Evolutionary conservation across 2,888 invertebrate species (phyloP), one percentile per base, ranked within the genome.

Genomic region (Torymus aiolomorphi): DNA sequence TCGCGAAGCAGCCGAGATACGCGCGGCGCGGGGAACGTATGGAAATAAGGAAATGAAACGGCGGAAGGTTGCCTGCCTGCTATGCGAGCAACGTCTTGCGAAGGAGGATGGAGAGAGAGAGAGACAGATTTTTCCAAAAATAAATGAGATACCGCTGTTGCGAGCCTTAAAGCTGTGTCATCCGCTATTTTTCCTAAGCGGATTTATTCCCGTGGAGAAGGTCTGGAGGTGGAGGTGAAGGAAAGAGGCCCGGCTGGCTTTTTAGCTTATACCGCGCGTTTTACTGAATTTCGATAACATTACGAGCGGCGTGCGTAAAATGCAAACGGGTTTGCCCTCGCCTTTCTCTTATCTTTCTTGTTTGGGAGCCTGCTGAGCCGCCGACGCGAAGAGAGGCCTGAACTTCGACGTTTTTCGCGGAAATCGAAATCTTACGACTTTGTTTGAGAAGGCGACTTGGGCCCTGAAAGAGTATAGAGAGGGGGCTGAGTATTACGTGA

Each of bases 171-270:
- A 69, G 76, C 70, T 70, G 57, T 66, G 59, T 72, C 72, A 71
- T 70, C 77, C 65, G 57, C 65, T 67, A 59, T 72, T 78, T 78
- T 66, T 66, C 59, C 72, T 78, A 72, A 78, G 72, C 78, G 78
- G 78, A 78, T 78, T 78, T 72, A 18, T 61, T 24, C 57, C 31
- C 31, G 31, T 31, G 31, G 31, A 31, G 31, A 31, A 31, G 31
- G 2, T 3, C 5, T 3, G 31, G 31, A 8, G 31, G 31, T 5
- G 31, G 31, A 31, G 24, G 24, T 3, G 24, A 24, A 24, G 31
- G 31, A 31, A 31, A 54, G 42, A 11, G 49, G 20, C 14, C 49
- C 66, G 63, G 8, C 31, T 42, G 24, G 77, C 71, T 77, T 71
- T 77, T 65, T 66, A 66, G 78, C 78, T 72, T 72, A 66, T 61